Evolutionary conservation across 2,797 vertebrate genomes (phyloP), one percentile per base, ranked within the genome.

Genomic region (Tolypeutes matacus): DNA sequence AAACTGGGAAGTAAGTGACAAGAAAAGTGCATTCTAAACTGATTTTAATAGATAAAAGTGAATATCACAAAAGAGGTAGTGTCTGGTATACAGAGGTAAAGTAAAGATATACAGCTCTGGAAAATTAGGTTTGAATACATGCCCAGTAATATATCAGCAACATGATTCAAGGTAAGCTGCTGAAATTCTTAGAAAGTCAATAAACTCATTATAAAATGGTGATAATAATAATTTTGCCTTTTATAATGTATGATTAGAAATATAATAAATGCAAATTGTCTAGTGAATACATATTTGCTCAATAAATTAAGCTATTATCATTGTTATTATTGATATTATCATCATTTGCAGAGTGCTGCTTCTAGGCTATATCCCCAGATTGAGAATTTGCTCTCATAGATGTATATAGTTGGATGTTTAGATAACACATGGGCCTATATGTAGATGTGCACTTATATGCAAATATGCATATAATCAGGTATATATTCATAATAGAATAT

Each of bases 1-100:
- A 95, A 86, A 73, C 46, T 29, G n/a, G 70, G 46, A 94, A 60
- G 25, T 80, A 69, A 81, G 36, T 42, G 21, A 86, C 91, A 69
- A 27, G 17, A 67, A 62, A 92, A 67, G 11, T 14, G 20, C 7
- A 70, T 36, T 18, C 27, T 31, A 82, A 88, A 51, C 21, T 60
- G 23, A 51, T 83, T 29, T 25, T 56, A 69, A 56, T 13, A 87
- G 73, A 42, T 4, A 83, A 10, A 89, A 51, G 11, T 69, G 62
- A 56, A 29, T 49, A 36, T 69, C 15, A 13, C 3, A 58, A 72
- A 67, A 62, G 23, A 70, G 18, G 10, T 12, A 8, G 2, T 29
- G 7, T 42, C 23, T 64, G 25, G 1, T 31, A 56, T 2, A 76
- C 0, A 64, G 10, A 81, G 36, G 77, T 31, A 18, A 8, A 78